Conservation (phyloP, 2,113 vertebrate genomes). For the Leptosomus discolor region DNA sequence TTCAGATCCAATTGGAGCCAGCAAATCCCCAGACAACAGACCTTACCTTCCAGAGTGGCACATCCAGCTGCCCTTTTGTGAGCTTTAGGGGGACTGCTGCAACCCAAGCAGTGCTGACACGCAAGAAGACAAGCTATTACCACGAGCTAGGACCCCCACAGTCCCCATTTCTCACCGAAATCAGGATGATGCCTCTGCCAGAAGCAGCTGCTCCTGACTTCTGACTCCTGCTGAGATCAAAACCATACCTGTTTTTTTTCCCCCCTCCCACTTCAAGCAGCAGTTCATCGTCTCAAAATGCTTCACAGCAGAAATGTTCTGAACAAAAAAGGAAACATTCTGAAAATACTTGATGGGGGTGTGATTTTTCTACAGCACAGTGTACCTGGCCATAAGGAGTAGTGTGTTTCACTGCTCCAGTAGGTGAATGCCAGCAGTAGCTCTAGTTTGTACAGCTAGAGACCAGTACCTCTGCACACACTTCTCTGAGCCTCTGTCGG, state of each 20-base stretch:
- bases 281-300: not conserved
- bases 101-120: not conserved
- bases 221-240: conserved; percentile 20
- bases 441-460: not conserved
- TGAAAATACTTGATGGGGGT: not conserved
- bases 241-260: conserved; percentile 19
- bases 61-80: not conserved
- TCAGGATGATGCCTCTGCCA: not conserved
- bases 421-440: not conserved
- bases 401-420: not conserved
- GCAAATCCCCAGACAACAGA: not conserved
- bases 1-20: not conserved
- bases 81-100: not conserved
- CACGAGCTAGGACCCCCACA: not conserved
- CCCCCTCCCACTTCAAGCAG: not conserved
- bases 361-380: not conserved
- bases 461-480: not conserved
- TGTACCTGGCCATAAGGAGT: not conserved
- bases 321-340: not conserved
- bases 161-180: not conserved
- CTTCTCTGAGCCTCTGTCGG: accelerated
- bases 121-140: not conserved
- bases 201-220: not conserved
- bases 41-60: not conserved
- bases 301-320: not conserved